A percentile compares a stretch with the other conserved stretches of the same genome.
phyloP scores from a whole-genome alignment of 2,888 invertebrate genomes.

The Oxyscelio sp. region DNA sequence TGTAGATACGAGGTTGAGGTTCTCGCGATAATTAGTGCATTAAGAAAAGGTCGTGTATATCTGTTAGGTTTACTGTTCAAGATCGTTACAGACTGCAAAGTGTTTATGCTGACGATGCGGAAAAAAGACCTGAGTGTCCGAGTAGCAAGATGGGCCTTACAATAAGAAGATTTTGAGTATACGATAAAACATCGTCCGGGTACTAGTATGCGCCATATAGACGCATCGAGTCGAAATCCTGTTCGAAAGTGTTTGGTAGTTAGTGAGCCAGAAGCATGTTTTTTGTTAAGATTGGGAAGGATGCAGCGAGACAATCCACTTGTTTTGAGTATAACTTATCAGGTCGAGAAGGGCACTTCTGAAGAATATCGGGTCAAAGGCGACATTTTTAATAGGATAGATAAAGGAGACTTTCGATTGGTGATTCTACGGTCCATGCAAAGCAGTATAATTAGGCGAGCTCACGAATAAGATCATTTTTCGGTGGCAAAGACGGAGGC shows the following conservation, averaged over 20 bases:
- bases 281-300: background rate
- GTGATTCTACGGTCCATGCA: background rate
- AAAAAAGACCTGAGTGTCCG: no score
- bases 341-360: background rate
- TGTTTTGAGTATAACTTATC: background rate
- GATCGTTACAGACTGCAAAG: no score
- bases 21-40: background rate
- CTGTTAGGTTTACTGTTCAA: no score
- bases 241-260: background rate
- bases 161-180: no score
- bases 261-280: background rate
- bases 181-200: no score
- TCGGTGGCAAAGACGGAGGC: background rate
- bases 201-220: constrained; percentile 5
- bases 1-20: constrained; percentile 1
- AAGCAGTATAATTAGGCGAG: background rate
- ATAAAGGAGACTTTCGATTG: background rate
- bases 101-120: no score
- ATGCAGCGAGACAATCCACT: background rate
- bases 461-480: constrained; percentile 14
- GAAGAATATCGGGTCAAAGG: background rate
- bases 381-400: background rate
- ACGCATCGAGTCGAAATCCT: background rate
- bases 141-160: no score
- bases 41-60: background rate